Conservation (phyloP, 2,797 vertebrate species). For the Sarcophilus harrisii region DNA sequence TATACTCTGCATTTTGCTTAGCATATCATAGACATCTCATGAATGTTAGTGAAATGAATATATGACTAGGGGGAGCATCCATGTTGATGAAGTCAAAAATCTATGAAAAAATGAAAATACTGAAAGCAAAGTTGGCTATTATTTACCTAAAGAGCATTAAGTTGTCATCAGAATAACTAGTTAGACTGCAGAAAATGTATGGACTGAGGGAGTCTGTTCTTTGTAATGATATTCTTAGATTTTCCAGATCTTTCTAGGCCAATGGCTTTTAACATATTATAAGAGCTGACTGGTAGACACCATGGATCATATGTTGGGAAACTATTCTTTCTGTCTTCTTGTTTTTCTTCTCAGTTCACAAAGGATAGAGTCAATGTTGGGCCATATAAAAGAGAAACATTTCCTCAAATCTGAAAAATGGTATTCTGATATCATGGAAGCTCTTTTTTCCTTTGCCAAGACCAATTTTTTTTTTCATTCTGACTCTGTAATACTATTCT, state of each 20-base stretch:
- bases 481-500: conserved; percentile 41
- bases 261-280: background rate
- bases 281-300: background rate
- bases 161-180: conserved; percentile 8
- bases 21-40: background rate
- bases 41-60: background rate
- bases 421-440: conserved; percentile 18
- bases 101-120: background rate
- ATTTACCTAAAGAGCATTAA: background rate
- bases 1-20: background rate
- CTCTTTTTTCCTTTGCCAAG: conserved; percentile 52
- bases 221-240: conserved; percentile 17
- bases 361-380: background rate
- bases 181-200: background rate
- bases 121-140: background rate
- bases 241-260: conserved; percentile 18
- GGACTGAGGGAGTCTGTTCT: background rate
- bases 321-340: background rate
- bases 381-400: background rate
- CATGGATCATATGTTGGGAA: background rate
- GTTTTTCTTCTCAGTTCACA: background rate
- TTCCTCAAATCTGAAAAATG: conserved; percentile 16
- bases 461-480: conserved; percentile 68
- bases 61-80: background rate
- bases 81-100: background rate